These are phyloP conservation scores for Epirrita christyi DNA, from an alignment of 2,888 invertebrate genomes.

Conservation along the genomic window DNA sequence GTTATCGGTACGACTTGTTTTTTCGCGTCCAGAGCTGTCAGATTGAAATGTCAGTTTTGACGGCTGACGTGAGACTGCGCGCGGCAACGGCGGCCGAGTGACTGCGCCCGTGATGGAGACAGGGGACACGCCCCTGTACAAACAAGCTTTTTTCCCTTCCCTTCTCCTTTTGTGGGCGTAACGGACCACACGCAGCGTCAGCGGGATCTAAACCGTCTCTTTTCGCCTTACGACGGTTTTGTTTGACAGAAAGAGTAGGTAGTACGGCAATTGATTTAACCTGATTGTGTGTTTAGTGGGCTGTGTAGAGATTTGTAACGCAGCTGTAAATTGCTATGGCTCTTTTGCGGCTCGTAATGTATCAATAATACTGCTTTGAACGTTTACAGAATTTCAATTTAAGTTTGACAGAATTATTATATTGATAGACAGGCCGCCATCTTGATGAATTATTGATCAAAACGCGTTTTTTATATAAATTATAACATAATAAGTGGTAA, in stretches of 20 bases:
- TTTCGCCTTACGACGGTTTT: conserved; percentile 31
- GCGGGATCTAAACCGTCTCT: conserved; percentile 46
- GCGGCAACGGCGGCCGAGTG: conserved; percentile 69
- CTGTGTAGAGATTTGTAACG: conserved; percentile 80
- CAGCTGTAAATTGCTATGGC: conserved; percentile 81
- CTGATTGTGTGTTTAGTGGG: conserved; percentile 80
- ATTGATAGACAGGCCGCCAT: conserved; percentile 74
- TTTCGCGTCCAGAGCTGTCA: conserved; percentile 64
- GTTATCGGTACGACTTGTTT: conserved; percentile 27
- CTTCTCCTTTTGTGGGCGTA: conserved; percentile 69
- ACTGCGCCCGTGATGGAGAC: conserved; percentile 59
- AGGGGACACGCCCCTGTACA: conserved; percentile 73
- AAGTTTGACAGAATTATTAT: conserved; percentile 83
- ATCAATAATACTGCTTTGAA: conserved; percentile 79
- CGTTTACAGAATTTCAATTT: conserved; percentile 79
- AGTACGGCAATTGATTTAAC: conserved; percentile 73
- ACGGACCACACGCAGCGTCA: conserved; percentile 52
- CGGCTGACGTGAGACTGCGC: conserved; percentile 52
- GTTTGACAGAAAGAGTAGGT: conserved; percentile 47
- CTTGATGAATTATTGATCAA: conserved; percentile 72
- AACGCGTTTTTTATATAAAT: conserved; percentile 49
- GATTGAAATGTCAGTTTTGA: conserved; percentile 64
- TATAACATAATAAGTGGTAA: conserved; percentile 52
- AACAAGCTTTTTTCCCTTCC: conserved; percentile 76
- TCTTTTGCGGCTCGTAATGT: conserved; percentile 81